Percentiles rank a stretch among this genome's conserved stretches.
phyloP scores from a whole-genome alignment of 2,888 invertebrate genomes.

The Tiliacea aurago region DNA sequence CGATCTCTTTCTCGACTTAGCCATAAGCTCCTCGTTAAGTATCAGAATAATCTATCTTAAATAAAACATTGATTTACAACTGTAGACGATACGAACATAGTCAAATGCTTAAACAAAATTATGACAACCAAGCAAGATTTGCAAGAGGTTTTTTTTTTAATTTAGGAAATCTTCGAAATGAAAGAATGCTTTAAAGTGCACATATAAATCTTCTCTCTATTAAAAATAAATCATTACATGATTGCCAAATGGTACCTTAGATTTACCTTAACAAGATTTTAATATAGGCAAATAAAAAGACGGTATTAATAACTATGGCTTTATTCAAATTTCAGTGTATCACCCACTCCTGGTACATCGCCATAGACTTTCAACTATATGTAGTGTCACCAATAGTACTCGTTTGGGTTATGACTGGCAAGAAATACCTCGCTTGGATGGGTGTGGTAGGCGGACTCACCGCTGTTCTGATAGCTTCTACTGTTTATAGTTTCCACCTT shows the following conservation, averaged over 20 bases:
- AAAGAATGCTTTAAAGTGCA: background rate
- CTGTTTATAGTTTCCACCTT: constrained; percentile 59
- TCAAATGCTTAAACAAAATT: background rate
- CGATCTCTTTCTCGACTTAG: too few species aligned
- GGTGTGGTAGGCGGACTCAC: constrained; percentile 61
- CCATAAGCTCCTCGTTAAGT: too few species aligned
- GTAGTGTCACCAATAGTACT: constrained; percentile 76
- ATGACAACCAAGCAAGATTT: background rate
- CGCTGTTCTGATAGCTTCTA: constrained; percentile 48
- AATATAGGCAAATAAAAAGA: background rate
- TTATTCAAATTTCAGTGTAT: constrained; percentile 72
- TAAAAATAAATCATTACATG: background rate
- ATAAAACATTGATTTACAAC: too few species aligned
- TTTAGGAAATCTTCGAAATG: background rate
- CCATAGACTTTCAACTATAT: constrained; percentile 74
- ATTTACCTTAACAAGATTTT: background rate
- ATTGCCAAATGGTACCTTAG: background rate
- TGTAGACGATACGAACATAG: background rate
- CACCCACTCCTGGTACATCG: constrained; percentile 74
- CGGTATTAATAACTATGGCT: too few species aligned
- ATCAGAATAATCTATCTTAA: too few species aligned
- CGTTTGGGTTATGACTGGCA: constrained; percentile 71
- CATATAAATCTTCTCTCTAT: background rate
- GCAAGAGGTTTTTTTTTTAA: background rate
- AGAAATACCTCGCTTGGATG: constrained; percentile 69